A percentile compares a stretch with the other conserved stretches of the same genome.
Evolutionary conservation across 2,113 vertebrate species (phyloP).

Genomic region (Indicator maculatus): DNA sequence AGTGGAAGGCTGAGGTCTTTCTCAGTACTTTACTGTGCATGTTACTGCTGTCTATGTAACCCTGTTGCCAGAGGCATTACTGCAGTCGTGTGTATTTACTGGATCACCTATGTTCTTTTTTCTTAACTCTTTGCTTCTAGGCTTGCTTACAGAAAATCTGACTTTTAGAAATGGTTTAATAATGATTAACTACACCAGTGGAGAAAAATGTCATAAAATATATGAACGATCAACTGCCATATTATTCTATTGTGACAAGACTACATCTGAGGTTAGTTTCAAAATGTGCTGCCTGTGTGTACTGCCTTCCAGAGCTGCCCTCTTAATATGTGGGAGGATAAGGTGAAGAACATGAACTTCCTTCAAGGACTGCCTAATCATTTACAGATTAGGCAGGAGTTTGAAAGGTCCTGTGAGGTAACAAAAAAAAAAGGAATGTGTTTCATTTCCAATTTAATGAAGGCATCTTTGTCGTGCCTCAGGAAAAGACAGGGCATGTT

Average conservation of each 20-base stretch:
- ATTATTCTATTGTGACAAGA: conserved; percentile 88
- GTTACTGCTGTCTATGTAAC: not conserved
- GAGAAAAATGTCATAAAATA: conserved; percentile 88
- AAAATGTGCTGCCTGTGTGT: not conserved
- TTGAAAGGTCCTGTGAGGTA: not conserved
- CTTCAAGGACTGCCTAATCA: not conserved
- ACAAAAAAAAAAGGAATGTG: not conserved
- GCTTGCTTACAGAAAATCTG: conserved; percentile 81
- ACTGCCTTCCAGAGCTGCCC: not conserved
- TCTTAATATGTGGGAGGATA: not conserved
- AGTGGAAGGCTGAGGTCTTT: not conserved
- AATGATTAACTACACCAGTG: conserved; percentile 90
- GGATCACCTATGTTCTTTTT: not conserved
- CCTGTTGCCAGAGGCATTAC: not conserved
- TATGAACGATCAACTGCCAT: conserved; percentile 89
- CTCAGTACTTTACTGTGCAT: not conserved
- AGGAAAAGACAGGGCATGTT: not conserved
- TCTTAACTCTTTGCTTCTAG: conserved; percentile 70
- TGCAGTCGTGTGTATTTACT: not conserved
- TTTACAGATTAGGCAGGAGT: not conserved
- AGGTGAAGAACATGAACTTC: not conserved
- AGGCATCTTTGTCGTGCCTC: not conserved
- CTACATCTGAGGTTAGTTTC: conserved; percentile 79
- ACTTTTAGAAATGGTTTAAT: conserved; percentile 88
- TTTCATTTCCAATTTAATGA: not conserved